Percentiles rank a stretch among this genome's conserved stretches.
Conservation (phyloP, 1,140 invertebrate genomes). For the Melitaea cinxia region DNA sequence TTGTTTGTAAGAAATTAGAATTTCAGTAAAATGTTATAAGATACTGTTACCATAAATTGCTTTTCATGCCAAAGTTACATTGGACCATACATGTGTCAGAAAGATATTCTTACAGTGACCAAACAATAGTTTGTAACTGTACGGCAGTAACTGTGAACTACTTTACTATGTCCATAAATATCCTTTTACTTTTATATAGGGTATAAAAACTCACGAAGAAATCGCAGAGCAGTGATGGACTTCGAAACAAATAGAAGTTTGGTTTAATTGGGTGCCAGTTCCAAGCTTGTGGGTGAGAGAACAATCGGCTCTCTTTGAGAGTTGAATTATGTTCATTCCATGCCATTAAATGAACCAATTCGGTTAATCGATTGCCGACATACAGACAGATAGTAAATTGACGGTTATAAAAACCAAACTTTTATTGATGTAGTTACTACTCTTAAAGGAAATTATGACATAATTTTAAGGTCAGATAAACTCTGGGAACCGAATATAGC, state of each 20-base stretch:
- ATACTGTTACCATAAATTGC: too few species aligned
- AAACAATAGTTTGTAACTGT: too few species aligned
- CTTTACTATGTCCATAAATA: not conserved
- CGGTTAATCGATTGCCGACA: constrained; percentile 53
- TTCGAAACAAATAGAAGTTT: constrained; percentile 51
- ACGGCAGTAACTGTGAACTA: too few species aligned
- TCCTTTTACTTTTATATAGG: not conserved
- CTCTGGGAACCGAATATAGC: constrained; percentile 19
- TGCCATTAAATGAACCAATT: constrained; percentile 70
- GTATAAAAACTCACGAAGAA: constrained; percentile 4
- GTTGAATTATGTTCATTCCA: constrained; percentile 74
- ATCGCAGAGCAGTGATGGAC: not conserved
- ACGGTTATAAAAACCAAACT: constrained; percentile 25
- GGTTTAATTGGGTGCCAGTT: constrained; percentile 70
- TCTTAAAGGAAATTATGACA: constrained; percentile 31
- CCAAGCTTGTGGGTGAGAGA: constrained; percentile 57
- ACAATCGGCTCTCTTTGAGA: constrained; percentile 68
- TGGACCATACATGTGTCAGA: too few species aligned
- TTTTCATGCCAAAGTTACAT: too few species aligned
- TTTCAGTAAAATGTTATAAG: too few species aligned
- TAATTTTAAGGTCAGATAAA: constrained; percentile 16
- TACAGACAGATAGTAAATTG: constrained; percentile 28
- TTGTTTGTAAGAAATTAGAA: too few species aligned
- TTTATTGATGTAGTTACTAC: constrained; percentile 20
- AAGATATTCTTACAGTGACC: too few species aligned